A percentile compares a stretch with the other conserved stretches of the same genome.
Conservation (phyloP, 2,797 vertebrate genomes). For the Taenioides sp. region DNA sequence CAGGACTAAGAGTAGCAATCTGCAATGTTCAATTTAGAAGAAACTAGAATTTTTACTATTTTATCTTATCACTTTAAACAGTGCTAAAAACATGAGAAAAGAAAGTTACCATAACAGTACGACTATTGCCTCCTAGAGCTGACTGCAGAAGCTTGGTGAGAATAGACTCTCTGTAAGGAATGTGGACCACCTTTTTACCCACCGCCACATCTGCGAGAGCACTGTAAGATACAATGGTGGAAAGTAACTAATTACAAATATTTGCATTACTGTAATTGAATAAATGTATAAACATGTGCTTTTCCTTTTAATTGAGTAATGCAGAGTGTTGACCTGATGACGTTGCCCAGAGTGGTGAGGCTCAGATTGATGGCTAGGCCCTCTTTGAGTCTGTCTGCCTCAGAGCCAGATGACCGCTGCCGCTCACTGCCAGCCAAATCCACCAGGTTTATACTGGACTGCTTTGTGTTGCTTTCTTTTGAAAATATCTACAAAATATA, state of each 20-base stretch:
- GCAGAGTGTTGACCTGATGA: conserved; percentile 82
- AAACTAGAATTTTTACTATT: not conserved
- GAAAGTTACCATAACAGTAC: conserved; percentile 84
- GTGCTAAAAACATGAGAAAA: not conserved
- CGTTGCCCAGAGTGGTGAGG: conserved; percentile 87
- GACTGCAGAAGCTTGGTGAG: conserved; percentile 90
- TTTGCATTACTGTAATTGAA: too few relatives aligned
- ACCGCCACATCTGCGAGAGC: conserved; percentile 82
- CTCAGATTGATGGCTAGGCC: conserved; percentile 89
- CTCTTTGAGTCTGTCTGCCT: conserved; percentile 87
- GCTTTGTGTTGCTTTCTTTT: conserved; percentile 84
- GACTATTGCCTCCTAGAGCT: conserved; percentile 90
- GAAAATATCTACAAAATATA: conserved; percentile 79
- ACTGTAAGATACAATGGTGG: conserved; percentile 51
- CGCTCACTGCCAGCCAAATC: conserved; percentile 89
- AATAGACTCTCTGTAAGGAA: conserved; percentile 88
- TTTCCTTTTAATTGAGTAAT: not conserved
- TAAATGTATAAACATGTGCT: too few relatives aligned
- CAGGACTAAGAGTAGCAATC: conserved; percentile 87
- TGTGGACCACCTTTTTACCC: conserved; percentile 81
- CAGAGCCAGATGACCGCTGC: conserved; percentile 83
- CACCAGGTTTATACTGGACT: conserved; percentile 86
- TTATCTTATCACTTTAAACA: too few relatives aligned
- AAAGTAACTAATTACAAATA: not conserved
- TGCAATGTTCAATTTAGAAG: conserved; percentile 36